Evolutionary conservation across 30 jellyfish, hydroid and myxozoan genomes (phyloP), one percentile per base, ranked within the genome.

Genomic region (Hydra vulgaris): DNA sequence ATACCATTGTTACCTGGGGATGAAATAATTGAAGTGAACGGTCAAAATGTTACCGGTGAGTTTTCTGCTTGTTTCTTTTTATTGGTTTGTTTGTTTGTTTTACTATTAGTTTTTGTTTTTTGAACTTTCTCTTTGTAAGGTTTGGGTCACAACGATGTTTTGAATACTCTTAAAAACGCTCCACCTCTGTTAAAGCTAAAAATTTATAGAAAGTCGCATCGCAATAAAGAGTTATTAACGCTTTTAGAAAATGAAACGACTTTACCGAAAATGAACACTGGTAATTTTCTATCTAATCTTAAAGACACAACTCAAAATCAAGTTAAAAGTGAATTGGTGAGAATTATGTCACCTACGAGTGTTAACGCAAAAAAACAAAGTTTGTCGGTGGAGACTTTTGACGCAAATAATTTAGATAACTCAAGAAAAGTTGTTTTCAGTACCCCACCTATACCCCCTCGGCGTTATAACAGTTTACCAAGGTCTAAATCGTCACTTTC

Each of bases 101-200:
- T 3, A 40, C 5, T 12, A 5, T 40, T 40, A 40, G 8, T 3
- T 40, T 40, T 40, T 12, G 61, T 40, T 40, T 12, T 5, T 40
- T 3, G 12, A 40, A 3, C 61, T 20, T 26, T 73, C 18, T 85
- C 18, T 21, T 19, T 61, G 26, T 3, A 66, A 92, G 98, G 79
- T 0, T 84, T 85, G 7, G 72, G 90, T 21, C 98, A 92, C 67
- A 79, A 78, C 0, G 94, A 85, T 16, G 98, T 92, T 20, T 26
- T 87, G 82, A 84, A 87, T 53, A 18, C 74, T 21, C 73, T 92
- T 87, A 87, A 87, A 56, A 73, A 83, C 22, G 82, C 96, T n/a
- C 98, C 98, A 15, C 98, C 98, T 20, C 82, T 92, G 74, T 90
- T 92, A n/a, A 88, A 84, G 68, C 83, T 92, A 8, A 87, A 70